These are phyloP conservation scores for Zonitis immaculata DNA, from an alignment of 2,888 invertebrate species.

Conservation along the genomic window DNA sequence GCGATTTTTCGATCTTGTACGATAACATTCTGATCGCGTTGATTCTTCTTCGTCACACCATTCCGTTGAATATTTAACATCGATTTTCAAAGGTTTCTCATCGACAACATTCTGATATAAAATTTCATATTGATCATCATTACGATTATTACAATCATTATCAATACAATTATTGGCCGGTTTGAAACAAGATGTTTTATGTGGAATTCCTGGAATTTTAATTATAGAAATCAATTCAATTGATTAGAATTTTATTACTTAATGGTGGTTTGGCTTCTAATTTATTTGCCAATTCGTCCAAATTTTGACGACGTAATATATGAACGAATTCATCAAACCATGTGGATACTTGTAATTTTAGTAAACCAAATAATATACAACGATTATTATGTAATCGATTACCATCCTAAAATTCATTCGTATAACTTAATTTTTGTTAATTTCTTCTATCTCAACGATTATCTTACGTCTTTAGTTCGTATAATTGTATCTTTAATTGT, in stretches of 20 bases:
- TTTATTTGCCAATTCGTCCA: constrained; percentile 9
- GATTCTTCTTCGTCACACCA: constrained; percentile 12
- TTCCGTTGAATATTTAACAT: constrained; percentile 11
- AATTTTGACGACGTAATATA: constrained; percentile 9
- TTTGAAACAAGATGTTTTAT: constrained; percentile 7
- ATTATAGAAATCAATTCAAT: not conserved
- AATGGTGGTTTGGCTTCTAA: constrained; percentile 9
- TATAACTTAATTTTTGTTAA: not conserved
- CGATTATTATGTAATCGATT: constrained; percentile 9
- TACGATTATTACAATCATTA: not conserved
- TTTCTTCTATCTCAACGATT: not conserved
- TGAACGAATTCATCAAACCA: constrained; percentile 5
- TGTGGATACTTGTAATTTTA: constrained; percentile 3
- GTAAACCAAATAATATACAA: constrained; percentile 8
- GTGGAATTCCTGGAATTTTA: not conserved
- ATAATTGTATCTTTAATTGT: not conserved
- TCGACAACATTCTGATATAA: not conserved
- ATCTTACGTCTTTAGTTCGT: not conserved
- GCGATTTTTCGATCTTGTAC: constrained; percentile 33
- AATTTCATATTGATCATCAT: not conserved
- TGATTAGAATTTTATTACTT: not conserved
- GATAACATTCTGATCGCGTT: constrained; percentile 22
- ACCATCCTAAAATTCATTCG: constrained; percentile 9
- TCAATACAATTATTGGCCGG: constrained; percentile 1
- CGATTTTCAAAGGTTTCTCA: constrained; percentile 4